A percentile compares a stretch with the other conserved stretches of the same genome.
Conservation (phyloP, 1,140 invertebrate genomes). For the Cydia strobilella region DNA sequence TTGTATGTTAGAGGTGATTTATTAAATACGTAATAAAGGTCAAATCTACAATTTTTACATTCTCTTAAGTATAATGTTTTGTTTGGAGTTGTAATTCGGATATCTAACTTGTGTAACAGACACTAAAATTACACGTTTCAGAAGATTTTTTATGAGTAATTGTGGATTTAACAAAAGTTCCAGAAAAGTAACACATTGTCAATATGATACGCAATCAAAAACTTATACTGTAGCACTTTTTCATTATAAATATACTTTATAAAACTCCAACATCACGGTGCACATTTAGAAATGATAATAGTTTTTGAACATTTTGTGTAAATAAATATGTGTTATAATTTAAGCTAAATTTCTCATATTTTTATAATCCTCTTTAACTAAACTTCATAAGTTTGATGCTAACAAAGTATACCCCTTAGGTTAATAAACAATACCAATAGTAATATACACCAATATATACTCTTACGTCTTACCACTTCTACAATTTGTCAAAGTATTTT, state of each 20-base stretch:
- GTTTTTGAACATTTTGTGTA: background rate
- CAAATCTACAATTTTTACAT: too few relatives aligned
- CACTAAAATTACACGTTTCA: too few relatives aligned
- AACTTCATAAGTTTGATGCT: background rate
- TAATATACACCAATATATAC: constrained; percentile 11
- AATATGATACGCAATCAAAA: too few relatives aligned
- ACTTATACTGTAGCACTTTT: too few relatives aligned
- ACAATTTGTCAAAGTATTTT: background rate
- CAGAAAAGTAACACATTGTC: too few relatives aligned
- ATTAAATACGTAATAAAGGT: background rate
- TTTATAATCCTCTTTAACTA: constrained; percentile 3
- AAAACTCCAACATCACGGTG: background rate
- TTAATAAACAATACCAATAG: background rate
- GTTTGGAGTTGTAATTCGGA: too few relatives aligned
- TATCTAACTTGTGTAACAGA: too few relatives aligned
- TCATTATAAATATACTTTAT: too few relatives aligned
- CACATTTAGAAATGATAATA: background rate
- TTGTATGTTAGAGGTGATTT: background rate
- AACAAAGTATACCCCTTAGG: background rate
- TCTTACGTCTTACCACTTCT: too few relatives aligned
- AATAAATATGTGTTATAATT: constrained; percentile 6
- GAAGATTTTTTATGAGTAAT: too few relatives aligned
- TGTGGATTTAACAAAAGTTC: too few relatives aligned
- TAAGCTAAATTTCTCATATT: constrained; percentile 9
- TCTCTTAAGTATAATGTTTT: too few relatives aligned